Percentiles rank a stretch among this genome's conserved stretches.
Conservation (phyloP, 2,888 invertebrate genomes). For the Drosophila melanosoma region DNA sequence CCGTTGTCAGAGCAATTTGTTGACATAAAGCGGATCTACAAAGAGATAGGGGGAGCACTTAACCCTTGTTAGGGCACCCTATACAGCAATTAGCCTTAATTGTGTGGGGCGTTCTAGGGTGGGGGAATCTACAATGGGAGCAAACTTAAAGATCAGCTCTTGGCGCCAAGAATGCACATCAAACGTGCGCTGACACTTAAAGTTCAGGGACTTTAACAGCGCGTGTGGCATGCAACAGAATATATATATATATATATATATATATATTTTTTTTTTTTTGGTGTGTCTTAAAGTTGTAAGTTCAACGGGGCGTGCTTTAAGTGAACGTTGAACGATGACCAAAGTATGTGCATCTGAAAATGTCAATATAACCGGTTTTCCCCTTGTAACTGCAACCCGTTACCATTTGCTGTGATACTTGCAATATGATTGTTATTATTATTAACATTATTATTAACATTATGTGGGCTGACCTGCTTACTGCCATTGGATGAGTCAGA, state of each 20-base stretch:
- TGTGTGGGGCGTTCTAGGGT: conserved; percentile 23
- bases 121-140: conserved; percentile 21
- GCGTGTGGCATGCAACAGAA: conserved; percentile 19
- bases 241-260: neutral
- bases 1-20: neutral
- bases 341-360: conserved; percentile 17
- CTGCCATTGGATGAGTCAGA: conserved; percentile 56
- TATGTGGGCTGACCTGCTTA: conserved; percentile 49
- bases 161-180: conserved; percentile 47
- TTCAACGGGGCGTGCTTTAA: conserved; percentile 5
- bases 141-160: conserved; percentile 42
- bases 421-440: conserved; percentile 13
- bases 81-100: conserved; percentile 60
- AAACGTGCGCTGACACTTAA: conserved; percentile 27
- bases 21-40: conserved; percentile 21
- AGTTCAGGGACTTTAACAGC: conserved; percentile 14
- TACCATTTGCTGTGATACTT: conserved; percentile 5
- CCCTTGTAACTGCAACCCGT: conserved; percentile 17
- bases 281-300: conserved; percentile 5
- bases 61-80: conserved; percentile 50
- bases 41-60: conserved; percentile 55
- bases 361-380: conserved; percentile 60
- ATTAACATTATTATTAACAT: conserved; percentile 14
- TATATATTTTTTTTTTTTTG: neutral
- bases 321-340: conserved; percentile 49